These are phyloP conservation scores for Perithous albicinctus DNA, from an alignment of 2,888 invertebrate genomes.

Conservation along the genomic window DNA sequence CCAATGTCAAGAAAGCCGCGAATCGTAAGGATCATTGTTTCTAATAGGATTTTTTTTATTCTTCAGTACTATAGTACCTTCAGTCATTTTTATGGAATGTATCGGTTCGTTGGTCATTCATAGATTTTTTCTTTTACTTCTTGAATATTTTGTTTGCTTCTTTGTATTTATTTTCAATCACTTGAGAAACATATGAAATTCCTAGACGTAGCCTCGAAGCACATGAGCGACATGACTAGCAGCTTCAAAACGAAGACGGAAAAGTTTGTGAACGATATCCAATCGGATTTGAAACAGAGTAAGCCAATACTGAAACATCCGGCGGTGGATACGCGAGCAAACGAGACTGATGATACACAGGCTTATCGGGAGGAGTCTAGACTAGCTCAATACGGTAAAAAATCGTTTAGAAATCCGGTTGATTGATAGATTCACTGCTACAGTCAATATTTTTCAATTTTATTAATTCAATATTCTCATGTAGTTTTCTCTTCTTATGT, in stretches of 20 bases:
- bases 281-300: constrained; percentile 86
- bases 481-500: background rate
- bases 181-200: constrained; percentile 59
- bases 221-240: constrained; percentile 89
- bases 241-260: constrained; percentile 89
- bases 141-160: constrained; percentile 21
- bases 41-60: constrained; percentile 39
- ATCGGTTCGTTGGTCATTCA: constrained; percentile 5
- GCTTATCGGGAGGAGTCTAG: constrained; percentile 90
- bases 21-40: constrained; percentile 80
- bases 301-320: constrained; percentile 85
- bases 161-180: background rate
- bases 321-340: constrained; percentile 74
- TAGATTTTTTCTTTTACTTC: constrained; percentile 38
- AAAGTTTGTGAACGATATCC: constrained; percentile 89
- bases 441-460: background rate
- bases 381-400: constrained; percentile 89
- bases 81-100: background rate
- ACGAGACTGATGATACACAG: constrained; percentile 86
- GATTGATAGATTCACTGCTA: constrained; percentile 46
- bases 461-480: background rate
- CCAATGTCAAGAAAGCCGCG: constrained; percentile 79
- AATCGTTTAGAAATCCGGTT: constrained; percentile 5
- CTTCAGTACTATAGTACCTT: background rate
- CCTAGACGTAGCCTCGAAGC: constrained; percentile 87